Base-by-base conservation (phyloP, 2,797 vertebrate genomes). In the Labroides dimidiatus region DNA sequence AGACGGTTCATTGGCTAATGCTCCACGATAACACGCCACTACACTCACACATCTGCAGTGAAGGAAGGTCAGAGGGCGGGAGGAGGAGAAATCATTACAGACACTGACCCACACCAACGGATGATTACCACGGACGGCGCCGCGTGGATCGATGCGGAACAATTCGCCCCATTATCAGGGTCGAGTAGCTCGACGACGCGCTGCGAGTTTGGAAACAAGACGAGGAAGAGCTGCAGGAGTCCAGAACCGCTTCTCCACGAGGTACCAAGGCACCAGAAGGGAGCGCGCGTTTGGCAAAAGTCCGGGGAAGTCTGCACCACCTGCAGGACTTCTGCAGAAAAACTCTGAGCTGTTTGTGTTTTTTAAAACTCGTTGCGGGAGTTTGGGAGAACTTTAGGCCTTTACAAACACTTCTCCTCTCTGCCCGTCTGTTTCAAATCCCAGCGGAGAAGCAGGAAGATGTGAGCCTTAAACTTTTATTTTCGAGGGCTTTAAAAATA, bases 1-100 rank as follows among this genome's bases (percentile, higher is more conserved):
- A 90, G 93, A 94, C 84, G 92, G 92, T 94, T 95, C 93, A 90
- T 23, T 53, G 91, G 91, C 91, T 94, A 94, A 92, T 92, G 90
- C 87, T 90, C 82, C 84, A 84, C 69, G 88, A 90, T 92, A 93
- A 94, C 84, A 88, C 92, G 90, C 45, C 52, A 10, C 60, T 17
- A 47, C 57, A 48, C 73, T 63, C 39, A 7, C 37, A 61, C 30
- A 39, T 11, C 47, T 20, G 58, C 49, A 23, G 89, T 8, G 30
- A 93, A 88, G 87, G 90, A 89, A 93, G 93, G 94, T 91, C 93
- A 91, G 65, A 76, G 89, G 79, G 60, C 72, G 69, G 54, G 45
- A 64, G 76, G 55, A 56, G 64, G 70, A 56, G 80, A 75, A 86
- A 85, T 84, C 86, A 84, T 86, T 73, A 64, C 78, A 80, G 63